phyloP scores from a whole-genome alignment of 2,797 vertebrate species.

The Dermochelys coriacea region DNA sequence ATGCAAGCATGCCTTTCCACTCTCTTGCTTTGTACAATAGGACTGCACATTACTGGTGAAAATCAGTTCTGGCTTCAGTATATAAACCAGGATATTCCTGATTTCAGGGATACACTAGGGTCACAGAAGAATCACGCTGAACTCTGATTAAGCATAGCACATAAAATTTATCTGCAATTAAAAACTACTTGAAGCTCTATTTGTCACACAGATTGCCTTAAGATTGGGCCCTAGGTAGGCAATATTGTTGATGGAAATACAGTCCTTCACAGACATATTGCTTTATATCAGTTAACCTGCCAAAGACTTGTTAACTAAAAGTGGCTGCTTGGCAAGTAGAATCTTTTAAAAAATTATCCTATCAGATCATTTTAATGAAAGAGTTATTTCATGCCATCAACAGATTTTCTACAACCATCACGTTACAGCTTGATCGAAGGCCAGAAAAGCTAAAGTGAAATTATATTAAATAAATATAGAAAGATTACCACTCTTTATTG shows the following conservation, averaged over 20 bases:
- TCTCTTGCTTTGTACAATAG: not conserved
- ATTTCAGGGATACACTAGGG: not conserved
- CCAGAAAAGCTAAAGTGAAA: conserved; percentile 15
- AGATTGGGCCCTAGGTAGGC: not conserved
- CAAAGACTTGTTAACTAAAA: conserved; percentile 23
- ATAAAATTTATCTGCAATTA: conserved; percentile 31
- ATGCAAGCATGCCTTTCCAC: not conserved
- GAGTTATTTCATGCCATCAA: conserved; percentile 25
- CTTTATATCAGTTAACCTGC: conserved; percentile 6
- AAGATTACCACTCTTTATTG: not conserved
- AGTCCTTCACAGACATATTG: not conserved
- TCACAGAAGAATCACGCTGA: not conserved
- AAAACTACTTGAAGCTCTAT: not conserved
- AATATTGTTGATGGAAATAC: not conserved
- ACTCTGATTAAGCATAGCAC: not conserved
- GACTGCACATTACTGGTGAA: not conserved
- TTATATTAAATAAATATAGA: conserved; percentile 22
- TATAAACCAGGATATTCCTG: not conserved
- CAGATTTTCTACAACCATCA: conserved; percentile 22
- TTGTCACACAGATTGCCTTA: not conserved
- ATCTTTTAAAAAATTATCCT: conserved; percentile 1
- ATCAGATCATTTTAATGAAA: conserved; percentile 16
- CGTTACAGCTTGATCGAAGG: conserved; percentile 24
- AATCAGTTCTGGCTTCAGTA: not conserved
- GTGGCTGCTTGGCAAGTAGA: not conserved